Base-by-base conservation (phyloP, 2,113 vertebrate species). In the Mesoclemmys tuberculata region DNA sequence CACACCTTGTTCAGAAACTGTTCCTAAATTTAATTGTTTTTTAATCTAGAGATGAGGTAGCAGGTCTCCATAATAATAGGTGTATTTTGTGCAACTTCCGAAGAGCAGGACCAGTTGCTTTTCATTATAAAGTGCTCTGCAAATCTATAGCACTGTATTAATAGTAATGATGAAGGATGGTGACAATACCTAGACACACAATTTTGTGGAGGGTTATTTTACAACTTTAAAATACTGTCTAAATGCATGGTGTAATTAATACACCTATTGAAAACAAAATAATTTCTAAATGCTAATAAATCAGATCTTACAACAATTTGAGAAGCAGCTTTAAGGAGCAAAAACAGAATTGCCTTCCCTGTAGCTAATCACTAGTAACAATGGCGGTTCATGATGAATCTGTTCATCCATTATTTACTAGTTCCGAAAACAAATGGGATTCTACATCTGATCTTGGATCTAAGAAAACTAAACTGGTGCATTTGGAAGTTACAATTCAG, bases 281-380 rank as follows among this genome's bases (percentile, higher is more conserved):
- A 41, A 13, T 12, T 84, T 75, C 6, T 16, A 46, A 13, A 41
- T 13, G 21, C 10, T 78, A 22, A 74, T 6, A 0, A 0, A 8
- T 75, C 87, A 48, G 54, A 8, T 82, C 41, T 61, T 80, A 64
- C 21, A 29, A 6, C 35, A 68, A 35, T n/a, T 68, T 18, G 58
- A 14, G 58, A 68, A 68, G 31, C 61, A 68, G n/a, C 61, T 68
- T 68, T 68, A 68, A 19, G 35, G 61, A 68, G 35, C 10, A 35
- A 21, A 9, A 71, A 38, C 19, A 38, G 0, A 79, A 4, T 82
- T 82, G 35, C 6, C 82, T 3, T 79, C 27, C 51, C 8, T 41
- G 5, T 85, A 38, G 64, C 10, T 94, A 71, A 10, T 38, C n/a
- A 10, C 3, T 91, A 1, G 38, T 87, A 29, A 1, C 81, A 87